A percentile compares a stretch with the other conserved stretches of the same genome.
These are phyloP conservation scores for Scaptomyza cyrtandrae DNA, from an alignment of 2,888 invertebrate species.

Conservation along the genomic window DNA sequence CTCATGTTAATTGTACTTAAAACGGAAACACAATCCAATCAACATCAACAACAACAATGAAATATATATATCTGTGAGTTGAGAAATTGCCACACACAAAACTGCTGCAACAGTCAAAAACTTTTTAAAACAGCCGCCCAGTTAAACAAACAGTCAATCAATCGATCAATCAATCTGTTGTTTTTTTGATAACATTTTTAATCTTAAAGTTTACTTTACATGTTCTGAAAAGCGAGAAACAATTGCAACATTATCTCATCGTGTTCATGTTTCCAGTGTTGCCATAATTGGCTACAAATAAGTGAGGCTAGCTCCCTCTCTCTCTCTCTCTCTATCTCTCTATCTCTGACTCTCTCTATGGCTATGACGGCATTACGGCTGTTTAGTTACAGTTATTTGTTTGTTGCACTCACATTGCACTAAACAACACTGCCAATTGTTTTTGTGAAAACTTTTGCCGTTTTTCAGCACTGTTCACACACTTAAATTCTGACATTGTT, in stretches of 20 bases:
- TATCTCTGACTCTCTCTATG: background rate
- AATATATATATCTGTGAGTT: conserved; percentile 37
- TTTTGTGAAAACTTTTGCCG: conserved; percentile 21
- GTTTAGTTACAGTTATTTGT: conserved; percentile 26
- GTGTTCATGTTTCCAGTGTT: conserved; percentile 4
- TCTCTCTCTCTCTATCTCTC: background rate
- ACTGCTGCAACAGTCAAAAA: conserved; percentile 37
- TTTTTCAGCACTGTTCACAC: conserved; percentile 33
- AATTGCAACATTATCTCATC: conserved; percentile 1
- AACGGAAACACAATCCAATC: conserved; percentile 57
- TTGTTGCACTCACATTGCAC: conserved; percentile 50
- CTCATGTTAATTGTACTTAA: conserved; percentile 48
- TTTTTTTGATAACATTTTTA: background rate
- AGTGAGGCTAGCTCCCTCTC: conserved; percentile 10
- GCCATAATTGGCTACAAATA: background rate
- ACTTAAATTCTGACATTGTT: conserved; percentile 50
- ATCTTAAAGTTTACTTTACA: background rate
- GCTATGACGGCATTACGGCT: conserved; percentile 30
- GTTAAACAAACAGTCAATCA: conserved; percentile 15
- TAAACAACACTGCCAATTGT: conserved; percentile 34
- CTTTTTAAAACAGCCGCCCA: conserved; percentile 21
- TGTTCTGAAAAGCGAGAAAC: background rate
- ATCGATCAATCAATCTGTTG: conserved; percentile 8
- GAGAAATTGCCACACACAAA: conserved; percentile 33
- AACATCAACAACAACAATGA: conserved; percentile 37